Conservation (phyloP, 2,113 vertebrate species). For the Petrocephalus microphthalmus region DNA sequence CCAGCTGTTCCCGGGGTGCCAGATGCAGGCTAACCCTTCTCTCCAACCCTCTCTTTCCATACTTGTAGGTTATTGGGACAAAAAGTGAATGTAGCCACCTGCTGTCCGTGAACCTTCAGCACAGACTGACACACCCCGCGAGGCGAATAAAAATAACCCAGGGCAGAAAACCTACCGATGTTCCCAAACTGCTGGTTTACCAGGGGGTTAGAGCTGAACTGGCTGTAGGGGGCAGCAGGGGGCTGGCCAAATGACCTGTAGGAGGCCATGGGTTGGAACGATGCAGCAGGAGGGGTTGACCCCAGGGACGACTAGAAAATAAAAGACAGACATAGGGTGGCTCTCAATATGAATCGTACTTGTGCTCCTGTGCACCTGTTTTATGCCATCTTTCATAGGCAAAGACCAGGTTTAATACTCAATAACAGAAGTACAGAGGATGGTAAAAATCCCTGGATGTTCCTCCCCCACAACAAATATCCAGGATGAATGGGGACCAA, state of each 20-base stretch:
- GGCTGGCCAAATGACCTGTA: conserved; percentile 83
- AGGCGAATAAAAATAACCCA: background rate
- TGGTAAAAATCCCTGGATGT: no score
- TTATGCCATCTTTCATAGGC: background rate
- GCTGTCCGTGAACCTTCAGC: background rate
- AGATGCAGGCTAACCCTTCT: background rate
- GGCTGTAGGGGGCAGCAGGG: conserved; percentile 80
- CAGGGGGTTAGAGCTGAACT: conserved; percentile 74
- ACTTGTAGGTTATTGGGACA: background rate
- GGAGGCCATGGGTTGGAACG: conserved; percentile 79
- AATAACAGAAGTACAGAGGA: background rate
- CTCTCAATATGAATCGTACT: background rate
- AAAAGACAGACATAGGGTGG: background rate
- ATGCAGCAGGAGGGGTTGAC: conserved; percentile 60
- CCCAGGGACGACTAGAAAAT: conserved; percentile 82
- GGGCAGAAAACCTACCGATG: conserved; percentile 62
- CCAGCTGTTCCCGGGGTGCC: background rate
- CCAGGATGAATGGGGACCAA: no score
- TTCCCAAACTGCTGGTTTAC: conserved; percentile 77
- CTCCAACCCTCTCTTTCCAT: background rate
- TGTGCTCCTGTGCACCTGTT: background rate
- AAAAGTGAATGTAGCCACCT: background rate
- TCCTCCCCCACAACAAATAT: no score
- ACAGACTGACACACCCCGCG: background rate
- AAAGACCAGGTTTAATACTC: background rate